Evolutionary conservation across 2,888 invertebrate genomes (phyloP), one percentile per base, ranked within the genome.

Genomic region (Phrixothrix hirtus): DNA sequence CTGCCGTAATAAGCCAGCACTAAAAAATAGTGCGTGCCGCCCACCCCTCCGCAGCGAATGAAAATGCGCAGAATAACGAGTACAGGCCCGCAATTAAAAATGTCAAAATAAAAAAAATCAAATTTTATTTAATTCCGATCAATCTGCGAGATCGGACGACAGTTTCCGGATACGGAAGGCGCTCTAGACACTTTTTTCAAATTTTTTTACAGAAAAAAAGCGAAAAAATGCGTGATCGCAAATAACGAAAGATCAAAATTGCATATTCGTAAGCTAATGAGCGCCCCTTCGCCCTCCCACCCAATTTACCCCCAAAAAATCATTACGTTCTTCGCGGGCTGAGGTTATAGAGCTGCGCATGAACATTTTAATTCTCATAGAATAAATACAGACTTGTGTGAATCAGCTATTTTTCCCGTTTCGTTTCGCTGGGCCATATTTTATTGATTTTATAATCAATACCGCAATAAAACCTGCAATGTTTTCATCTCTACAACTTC

Each of bases 231-330:
- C 42, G 31, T 36, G 44, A 55, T 54, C 45, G 56, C 59, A 61
- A 57, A 62, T 60, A 56, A 55, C 53, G 62, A 81, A 81, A 81
- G 81, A 81, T 81, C 80, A 82, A 81, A 82, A 81, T 82, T 82
- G 81, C 82, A 82, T 82, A 82, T 81, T 81, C 81, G 80, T 81
- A 81, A 79, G 81, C 80, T 81, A 82, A 81, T 81, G 81, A 81
- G 81, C 75, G 78, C 58, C 52, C 59, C 61, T 61, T 65, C 64
- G 58, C 64, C 68, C 62, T 59, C 62, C 63, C 62, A 55, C 71
- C 64, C n/a, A 85, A 85, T 85, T 85, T 86, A 84, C 85, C 85
- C 85, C 86, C 87, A 87, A 87, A 87, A 87, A 87, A 87, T 87
- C 87, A 87, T 87, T 87, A 87, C 86, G 86, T 86, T 79, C 80